Evolutionary conservation across 1,140 invertebrate genomes (phyloP), one percentile per base, ranked within the genome.

Genomic region (Micrasema longulum): DNA sequence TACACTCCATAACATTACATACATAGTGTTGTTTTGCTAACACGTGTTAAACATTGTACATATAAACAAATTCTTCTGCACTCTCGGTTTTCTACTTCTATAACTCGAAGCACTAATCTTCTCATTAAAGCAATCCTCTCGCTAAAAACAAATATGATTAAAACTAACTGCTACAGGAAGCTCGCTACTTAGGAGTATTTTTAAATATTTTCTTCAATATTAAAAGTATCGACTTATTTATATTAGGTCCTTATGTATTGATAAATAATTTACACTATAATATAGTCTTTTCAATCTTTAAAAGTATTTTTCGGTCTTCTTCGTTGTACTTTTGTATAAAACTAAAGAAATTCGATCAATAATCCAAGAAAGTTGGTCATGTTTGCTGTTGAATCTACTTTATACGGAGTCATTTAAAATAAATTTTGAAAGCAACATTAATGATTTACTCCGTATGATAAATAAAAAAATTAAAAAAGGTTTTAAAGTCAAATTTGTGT

Each of bases 1-100:
- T 73, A 73, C 60, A 73, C 60, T 69, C 36, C 60, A 64, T 73
- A 73, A 73, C 72, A 73, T 65, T 18, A 65, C 36, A 64, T 67
- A 71, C 52, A 69, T 50, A 52, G 43, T 73, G 66, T 69, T 38
- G 16, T 67, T 69, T 68, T 43, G 47, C 18, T 69, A 63, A 73
- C 57, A 69, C 60, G 57, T 69, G 65, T 48, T 31, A 69, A 48
- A 67, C 20, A 55, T 53, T 57, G 23, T 52, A 71, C 43, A 64
- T 64, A 60, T 55, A 14, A 55, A 55, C 52, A 55, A 26, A 22
- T 55, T 31, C 52, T 31, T 9, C 16, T 47, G 6, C 14, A 47
- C 3, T 47, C 2, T 43, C 12, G 26, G 7, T 31, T 31, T 31
- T 31, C 26, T 31, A 31, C 26, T 20, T 48, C 45, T 20, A 2